Conservation (phyloP, 2,888 invertebrate genomes). For the Esperia sulphurella region DNA sequence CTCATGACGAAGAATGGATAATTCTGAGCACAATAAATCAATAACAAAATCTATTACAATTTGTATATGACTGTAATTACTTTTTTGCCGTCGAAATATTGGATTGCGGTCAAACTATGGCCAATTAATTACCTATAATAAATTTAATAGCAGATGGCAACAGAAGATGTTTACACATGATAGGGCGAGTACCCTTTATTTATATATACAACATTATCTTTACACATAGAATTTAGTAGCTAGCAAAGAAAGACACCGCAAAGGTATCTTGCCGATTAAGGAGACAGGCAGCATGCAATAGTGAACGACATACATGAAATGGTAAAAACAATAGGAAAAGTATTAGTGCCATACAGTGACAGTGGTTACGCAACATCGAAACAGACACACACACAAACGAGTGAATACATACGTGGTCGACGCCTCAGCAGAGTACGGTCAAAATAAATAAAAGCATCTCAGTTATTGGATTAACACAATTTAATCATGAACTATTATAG, state of each 20-base stretch:
- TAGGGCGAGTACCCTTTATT: too few species aligned
- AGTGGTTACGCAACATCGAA: slow-evolving; percentile 76
- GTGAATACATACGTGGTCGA: slow-evolving; percentile 77
- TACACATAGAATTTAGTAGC: neutral
- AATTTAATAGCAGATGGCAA: too few species aligned
- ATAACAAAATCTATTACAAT: too few species aligned
- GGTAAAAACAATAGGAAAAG: slow-evolving; percentile 41
- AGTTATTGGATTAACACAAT: slow-evolving; percentile 78
- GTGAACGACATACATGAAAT: slow-evolving; percentile 60
- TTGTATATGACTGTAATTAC: too few species aligned
- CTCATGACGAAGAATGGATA: too few species aligned
- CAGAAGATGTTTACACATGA: too few species aligned
- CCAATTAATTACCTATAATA: too few species aligned
- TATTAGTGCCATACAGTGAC: slow-evolving; percentile 68
- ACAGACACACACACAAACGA: slow-evolving; percentile 75
- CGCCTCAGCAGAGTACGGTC: slow-evolving; percentile 77
- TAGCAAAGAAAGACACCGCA: neutral
- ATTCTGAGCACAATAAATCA: too few species aligned
- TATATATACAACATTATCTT: neutral
- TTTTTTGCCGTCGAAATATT: too few species aligned
- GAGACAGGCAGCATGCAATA: slow-evolving; percentile 69
- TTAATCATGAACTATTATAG: slow-evolving; percentile 77
- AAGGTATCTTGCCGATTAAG: slow-evolving; percentile 13
- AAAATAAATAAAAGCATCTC: slow-evolving; percentile 78
- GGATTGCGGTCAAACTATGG: too few species aligned